Base-by-base conservation (phyloP, 2,113 vertebrate species). In the Clarias batrachus region DNA sequence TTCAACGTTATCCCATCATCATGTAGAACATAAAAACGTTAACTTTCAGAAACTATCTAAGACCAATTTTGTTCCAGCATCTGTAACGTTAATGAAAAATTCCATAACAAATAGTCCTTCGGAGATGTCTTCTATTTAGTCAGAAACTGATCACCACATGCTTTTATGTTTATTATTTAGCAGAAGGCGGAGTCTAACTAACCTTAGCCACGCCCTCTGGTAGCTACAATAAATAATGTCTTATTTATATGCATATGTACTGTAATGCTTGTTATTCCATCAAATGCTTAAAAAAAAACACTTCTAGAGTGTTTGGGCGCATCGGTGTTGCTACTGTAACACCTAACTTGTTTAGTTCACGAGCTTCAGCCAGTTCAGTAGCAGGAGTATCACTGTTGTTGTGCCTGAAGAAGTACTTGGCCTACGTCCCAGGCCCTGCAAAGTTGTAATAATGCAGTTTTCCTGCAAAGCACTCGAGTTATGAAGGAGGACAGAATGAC, bases 401-500 rank as follows among this genome's bases (percentile, higher is more conserved):
- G 14, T 56, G 66, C 82, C 54, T 37, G 54, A n/a, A 54, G 52
- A 56, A 27, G 52, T 17, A 30, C 17, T 62, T 81, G 57, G 78
- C 78, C 19, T 13, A 16, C 66, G 14, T 71, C 82, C 52, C 30
- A 74, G 70, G 16, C 48, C 13, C n/a, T 41, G 30, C 23, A 0
- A 7, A 56, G 62, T 11, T 56, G 14, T 83, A 52, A 66, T 27
- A 79, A 59, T 79, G 54, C 56, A 62, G 78, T 80, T 80, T 80
- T 41, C 23, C 57, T 70, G 48, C 21, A 70, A 52, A 54, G n/a
- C 81, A 33, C 56, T 83, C 1, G n/a, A 70, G 41, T 56, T 56
- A 54, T 68, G 37, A 62, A 74, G 57, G 33, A 74, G 71, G 14
- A 60, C 56, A 84, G 54, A 57, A 85, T 48, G 74, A 78, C 74